phyloP scores from a whole-genome alignment of 1,140 invertebrate species.

The Platyscapa corneri region DNA sequence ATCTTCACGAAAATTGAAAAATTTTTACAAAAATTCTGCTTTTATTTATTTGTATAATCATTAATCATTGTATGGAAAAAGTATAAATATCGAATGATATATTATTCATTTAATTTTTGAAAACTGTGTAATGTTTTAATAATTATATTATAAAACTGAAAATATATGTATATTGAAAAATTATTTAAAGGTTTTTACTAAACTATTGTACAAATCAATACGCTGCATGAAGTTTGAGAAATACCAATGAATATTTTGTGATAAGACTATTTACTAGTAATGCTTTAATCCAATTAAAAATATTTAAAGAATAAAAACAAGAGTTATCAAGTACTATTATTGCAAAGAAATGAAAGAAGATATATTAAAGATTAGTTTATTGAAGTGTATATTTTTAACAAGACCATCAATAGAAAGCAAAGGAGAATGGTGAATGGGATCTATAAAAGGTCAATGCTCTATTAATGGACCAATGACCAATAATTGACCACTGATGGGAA shows the following conservation, averaged over 20 bases:
- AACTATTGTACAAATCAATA: neutral
- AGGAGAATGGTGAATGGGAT: neutral
- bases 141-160: neutral
- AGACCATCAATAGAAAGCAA: neutral
- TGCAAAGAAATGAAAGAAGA: neutral
- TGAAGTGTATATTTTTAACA: neutral
- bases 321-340: neutral
- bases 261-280: no score
- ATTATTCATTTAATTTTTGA: no score
- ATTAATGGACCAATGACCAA: neutral
- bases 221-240: no score
- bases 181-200: neutral
- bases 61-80: no score
- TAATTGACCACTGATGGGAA: slow-evolving; percentile 25
- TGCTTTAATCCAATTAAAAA: neutral
- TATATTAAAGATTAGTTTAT: neutral
- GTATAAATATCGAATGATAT: no score
- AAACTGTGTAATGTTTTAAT: no score
- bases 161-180: neutral
- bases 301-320: neutral
- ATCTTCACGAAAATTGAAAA: neutral
- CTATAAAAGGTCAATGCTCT: neutral
- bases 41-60: no score
- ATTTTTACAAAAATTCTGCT: no score
- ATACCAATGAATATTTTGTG: no score